Conservation (phyloP, 35 echinoderm and acorn worm species). For the Amphiura filiformis region DNA sequence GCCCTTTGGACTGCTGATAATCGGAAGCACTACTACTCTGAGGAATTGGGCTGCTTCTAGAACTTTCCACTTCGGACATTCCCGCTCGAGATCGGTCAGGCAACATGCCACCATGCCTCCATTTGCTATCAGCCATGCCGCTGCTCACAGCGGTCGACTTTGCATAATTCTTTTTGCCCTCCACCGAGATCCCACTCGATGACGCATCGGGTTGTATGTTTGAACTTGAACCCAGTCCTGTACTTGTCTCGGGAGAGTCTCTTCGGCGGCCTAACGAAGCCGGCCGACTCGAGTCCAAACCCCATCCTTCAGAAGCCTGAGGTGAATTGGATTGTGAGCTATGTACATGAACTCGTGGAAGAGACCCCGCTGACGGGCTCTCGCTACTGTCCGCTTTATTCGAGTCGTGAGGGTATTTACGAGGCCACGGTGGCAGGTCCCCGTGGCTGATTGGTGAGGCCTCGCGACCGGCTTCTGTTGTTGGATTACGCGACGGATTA, state of each 20-base stretch:
- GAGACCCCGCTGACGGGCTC: slow-evolving; percentile 27
- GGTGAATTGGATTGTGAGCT: slow-evolving; percentile 50
- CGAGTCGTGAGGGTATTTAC: slow-evolving; percentile 47
- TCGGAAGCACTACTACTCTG: slow-evolving; percentile 17
- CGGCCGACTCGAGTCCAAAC: slow-evolving; percentile 22
- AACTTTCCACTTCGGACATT: slow-evolving; percentile 30
- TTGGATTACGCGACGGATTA: not conserved
- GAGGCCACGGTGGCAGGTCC: slow-evolving; percentile 23
- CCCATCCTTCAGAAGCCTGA: slow-evolving; percentile 38
- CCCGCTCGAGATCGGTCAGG: not conserved
- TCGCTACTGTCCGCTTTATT: slow-evolving; percentile 58
- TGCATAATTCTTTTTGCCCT: not conserved
- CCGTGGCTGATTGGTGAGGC: slow-evolving; percentile 24
- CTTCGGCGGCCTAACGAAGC: slow-evolving; percentile 14
- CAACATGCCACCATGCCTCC: not conserved
- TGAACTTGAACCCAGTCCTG: slow-evolving; percentile 20
- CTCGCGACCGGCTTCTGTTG: slow-evolving; percentile 15
- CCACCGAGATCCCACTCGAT: not conserved
- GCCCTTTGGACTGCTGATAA: not conserved
- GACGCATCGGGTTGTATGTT: slow-evolving; percentile 6
- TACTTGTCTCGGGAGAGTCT: slow-evolving; percentile 24
- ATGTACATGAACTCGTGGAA: slow-evolving; percentile 42
- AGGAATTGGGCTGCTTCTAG: slow-evolving; percentile 10
- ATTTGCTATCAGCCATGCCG: slow-evolving; percentile 25
- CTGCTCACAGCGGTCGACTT: not conserved